phyloP scores from a whole-genome alignment of 2,113 vertebrate genomes.

The Amphilophus citrinellus region DNA sequence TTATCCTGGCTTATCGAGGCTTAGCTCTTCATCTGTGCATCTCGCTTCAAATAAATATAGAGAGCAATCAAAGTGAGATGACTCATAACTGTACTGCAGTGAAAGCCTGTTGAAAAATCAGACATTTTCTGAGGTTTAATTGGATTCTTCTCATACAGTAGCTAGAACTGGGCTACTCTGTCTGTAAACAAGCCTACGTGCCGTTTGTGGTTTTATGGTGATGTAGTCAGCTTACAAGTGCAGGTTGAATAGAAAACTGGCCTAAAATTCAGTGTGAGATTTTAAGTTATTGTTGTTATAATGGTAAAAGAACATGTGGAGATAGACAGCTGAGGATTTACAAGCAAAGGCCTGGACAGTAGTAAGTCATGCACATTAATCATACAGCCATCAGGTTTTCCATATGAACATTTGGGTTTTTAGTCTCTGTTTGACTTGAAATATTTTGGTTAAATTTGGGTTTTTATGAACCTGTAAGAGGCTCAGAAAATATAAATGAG shows the following conservation, averaged over 20 bases:
- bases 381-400: not conserved
- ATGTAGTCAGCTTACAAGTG: not conserved
- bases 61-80: constrained; percentile 37
- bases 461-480: not conserved
- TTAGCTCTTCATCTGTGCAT: constrained; percentile 42
- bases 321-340: not conserved
- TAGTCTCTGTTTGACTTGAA: not conserved
- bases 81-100: constrained; percentile 46
- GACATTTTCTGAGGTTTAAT: constrained; percentile 28
- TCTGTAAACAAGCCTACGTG: constrained; percentile 1
- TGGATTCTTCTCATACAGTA: constrained; percentile 16
- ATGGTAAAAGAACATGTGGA: not conserved
- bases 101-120: constrained; percentile 27
- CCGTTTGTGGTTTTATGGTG: not conserved
- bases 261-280: not conserved
- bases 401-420: not conserved
- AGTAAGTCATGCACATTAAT: not conserved
- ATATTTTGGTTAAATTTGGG: not conserved
- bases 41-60: constrained; percentile 33
- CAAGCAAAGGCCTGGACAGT: not conserved
- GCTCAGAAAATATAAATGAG: not conserved
- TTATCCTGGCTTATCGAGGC: constrained; percentile 30
- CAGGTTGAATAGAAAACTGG: not conserved
- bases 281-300: not conserved
- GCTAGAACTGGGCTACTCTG: constrained; percentile 1